Percentiles rank a stretch among this genome's conserved stretches.
Evolutionary conservation across 53 echinoderm and acorn worm genomes (phyloP).

Genomic region (Astropecten irregularis): DNA sequence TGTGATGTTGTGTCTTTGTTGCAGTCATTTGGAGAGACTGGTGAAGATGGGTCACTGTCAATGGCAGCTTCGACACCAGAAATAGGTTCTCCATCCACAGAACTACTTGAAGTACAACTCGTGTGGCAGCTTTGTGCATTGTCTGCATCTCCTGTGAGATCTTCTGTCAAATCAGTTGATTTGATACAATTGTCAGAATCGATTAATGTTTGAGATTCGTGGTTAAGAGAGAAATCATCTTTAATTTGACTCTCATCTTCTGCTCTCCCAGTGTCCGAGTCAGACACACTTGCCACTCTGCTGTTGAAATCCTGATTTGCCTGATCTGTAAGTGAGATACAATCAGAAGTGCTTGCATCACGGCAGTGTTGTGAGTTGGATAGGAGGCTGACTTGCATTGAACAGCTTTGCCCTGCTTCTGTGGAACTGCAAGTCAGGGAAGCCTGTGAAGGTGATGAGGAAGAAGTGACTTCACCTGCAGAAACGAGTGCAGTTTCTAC

Average conservation of each 20-base stretch:
- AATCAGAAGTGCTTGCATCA: neutral
- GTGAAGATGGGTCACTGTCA: neutral
- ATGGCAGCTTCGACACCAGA: neutral
- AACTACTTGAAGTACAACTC: neutral
- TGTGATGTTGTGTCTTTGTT: no score
- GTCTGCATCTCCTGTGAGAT: neutral
- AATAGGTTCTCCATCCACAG: neutral
- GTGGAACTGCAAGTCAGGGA: no score
- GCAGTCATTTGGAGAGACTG: neutral
- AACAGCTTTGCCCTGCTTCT: neutral
- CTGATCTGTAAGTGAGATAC: neutral
- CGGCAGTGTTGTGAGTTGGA: neutral
- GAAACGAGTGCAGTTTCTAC: neutral
- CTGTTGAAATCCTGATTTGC: neutral
- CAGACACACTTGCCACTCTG: neutral
- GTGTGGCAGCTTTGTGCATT: neutral
- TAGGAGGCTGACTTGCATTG: neutral
- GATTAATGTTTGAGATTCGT: neutral
- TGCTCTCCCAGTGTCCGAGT: neutral
- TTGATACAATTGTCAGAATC: neutral
- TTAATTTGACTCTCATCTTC: neutral
- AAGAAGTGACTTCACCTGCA: neutral
- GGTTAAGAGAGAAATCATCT: conserved; percentile 2
- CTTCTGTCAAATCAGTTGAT: neutral
- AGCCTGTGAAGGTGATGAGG: no score